These are phyloP conservation scores for Naso thynnoides DNA, from an alignment of 2,797 vertebrate species.

Conservation along the genomic window DNA sequence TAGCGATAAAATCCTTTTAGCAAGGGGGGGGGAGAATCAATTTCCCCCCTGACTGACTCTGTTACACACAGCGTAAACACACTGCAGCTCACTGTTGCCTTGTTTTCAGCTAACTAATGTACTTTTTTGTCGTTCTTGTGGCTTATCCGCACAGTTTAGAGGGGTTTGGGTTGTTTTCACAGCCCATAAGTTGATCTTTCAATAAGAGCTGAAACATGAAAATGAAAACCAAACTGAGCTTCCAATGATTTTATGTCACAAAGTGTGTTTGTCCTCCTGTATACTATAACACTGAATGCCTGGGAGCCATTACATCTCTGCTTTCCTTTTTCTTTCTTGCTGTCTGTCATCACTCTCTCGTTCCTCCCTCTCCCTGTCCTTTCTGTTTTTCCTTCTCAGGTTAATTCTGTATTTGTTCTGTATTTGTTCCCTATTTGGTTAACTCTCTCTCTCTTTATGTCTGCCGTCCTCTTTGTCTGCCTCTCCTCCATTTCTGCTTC, in stretches of 20 bases:
- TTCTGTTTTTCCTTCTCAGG: slow-evolving; percentile 51
- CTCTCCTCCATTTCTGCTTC: slow-evolving; percentile 67
- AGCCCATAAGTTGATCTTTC: slow-evolving; percentile 3
- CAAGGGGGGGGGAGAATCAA: slow-evolving; percentile 71
- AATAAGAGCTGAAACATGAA: slow-evolving; percentile 10
- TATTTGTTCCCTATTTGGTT: slow-evolving; percentile 51
- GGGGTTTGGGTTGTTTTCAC: slow-evolving; percentile 18
- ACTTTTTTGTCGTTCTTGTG: slow-evolving; percentile 46
- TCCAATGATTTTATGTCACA: slow-evolving; percentile 30
- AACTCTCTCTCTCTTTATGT: slow-evolving; percentile 25
- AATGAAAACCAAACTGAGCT: slow-evolving; percentile 17
- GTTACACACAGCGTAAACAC: slow-evolving; percentile 64
- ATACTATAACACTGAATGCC: slow-evolving; percentile 24
- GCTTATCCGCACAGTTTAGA: slow-evolving; percentile 26
- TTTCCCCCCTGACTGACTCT: slow-evolving; percentile 79
- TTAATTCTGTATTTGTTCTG: slow-evolving; percentile 62
- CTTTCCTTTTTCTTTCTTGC: slow-evolving; percentile 30
- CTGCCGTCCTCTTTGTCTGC: slow-evolving; percentile 32
- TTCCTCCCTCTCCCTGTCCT: slow-evolving; percentile 27
- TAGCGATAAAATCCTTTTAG: slow-evolving; percentile 77
- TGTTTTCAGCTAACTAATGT: slow-evolving; percentile 49
- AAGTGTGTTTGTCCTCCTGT: slow-evolving; percentile 10
- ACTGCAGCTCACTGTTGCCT: slow-evolving; percentile 43
- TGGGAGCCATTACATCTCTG: slow-evolving; percentile 53
- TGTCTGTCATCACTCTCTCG: slow-evolving; percentile 57